A percentile compares a stretch with the other conserved stretches of the same genome.
phyloP scores from a whole-genome alignment of 2,113 vertebrate genomes.

The Terrapene triunguis region DNA sequence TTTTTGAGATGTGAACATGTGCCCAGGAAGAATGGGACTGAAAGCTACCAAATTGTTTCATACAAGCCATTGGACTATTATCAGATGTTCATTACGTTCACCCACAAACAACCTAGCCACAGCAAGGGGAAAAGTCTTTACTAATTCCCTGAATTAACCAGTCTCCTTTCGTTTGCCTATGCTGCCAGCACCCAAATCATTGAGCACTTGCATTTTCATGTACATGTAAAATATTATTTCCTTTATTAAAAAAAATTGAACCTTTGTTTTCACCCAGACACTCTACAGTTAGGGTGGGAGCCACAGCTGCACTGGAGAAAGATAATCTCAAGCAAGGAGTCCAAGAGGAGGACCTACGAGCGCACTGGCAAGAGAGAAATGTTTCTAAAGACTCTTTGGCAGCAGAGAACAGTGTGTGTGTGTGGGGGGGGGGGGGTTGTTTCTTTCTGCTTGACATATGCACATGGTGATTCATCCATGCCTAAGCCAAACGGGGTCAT shows the following conservation, averaged over 20 bases:
- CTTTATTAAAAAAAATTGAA: not conserved
- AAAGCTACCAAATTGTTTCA: constrained; percentile 38
- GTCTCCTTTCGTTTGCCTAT: constrained; percentile 46
- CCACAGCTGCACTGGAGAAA: not conserved
- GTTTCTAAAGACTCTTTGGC: not conserved
- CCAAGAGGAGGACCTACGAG: not conserved
- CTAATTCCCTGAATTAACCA: constrained; percentile 59
- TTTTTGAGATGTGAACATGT: not conserved
- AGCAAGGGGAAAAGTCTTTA: not conserved
- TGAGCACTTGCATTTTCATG: not conserved
- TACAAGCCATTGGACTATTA: constrained; percentile 66
- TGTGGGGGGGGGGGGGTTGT: too few species aligned
- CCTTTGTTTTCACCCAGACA: rapidly evolving
- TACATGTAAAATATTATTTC: not conserved
- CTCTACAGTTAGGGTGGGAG: not conserved
- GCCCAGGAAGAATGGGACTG: constrained; percentile 55
- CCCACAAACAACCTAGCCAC: constrained; percentile 45
- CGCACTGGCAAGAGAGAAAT: not conserved
- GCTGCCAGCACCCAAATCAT: not conserved
- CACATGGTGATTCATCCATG: constrained; percentile 52
- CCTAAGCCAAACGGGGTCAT: constrained; percentile 31
- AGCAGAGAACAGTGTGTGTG: not conserved
- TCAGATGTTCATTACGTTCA: constrained; percentile 61
- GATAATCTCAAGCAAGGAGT: not conserved
- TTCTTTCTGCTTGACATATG: constrained; percentile 10